Conservation (phyloP, 2,888 invertebrate species). For the Agrochola lychnidis region DNA sequence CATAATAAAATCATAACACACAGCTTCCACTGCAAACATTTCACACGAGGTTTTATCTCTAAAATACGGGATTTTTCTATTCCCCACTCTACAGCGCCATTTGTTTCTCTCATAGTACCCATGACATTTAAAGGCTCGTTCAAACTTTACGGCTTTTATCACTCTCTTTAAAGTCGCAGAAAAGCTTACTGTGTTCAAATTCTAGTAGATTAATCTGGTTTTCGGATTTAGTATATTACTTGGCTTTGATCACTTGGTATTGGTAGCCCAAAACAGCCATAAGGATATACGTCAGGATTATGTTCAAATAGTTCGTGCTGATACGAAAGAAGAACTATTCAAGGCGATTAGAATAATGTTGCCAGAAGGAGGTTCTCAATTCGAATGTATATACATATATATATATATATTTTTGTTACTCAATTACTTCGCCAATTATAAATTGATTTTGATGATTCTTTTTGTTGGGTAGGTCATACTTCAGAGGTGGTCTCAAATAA, state of each 20-base stretch:
- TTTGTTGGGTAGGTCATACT: too few relatives aligned
- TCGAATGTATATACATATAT: too few relatives aligned
- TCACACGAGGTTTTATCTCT: constrained; percentile 49
- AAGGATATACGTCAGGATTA: not conserved
- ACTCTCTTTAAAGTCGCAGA: not conserved
- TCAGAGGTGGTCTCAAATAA: too few relatives aligned
- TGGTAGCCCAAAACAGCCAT: not conserved
- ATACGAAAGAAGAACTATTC: not conserved
- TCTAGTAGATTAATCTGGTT: not conserved
- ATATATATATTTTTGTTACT: too few relatives aligned
- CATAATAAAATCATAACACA: constrained; percentile 43
- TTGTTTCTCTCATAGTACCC: constrained; percentile 53
- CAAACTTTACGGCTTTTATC: constrained; percentile 17
- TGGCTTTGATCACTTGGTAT: not conserved
- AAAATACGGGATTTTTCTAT: constrained; percentile 54
- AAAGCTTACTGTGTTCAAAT: not conserved
- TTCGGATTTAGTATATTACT: not conserved
- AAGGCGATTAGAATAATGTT: not conserved
- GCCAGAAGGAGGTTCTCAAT: not conserved
- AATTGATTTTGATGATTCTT: too few relatives aligned
- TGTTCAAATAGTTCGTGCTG: not conserved
- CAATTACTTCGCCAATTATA: too few relatives aligned
- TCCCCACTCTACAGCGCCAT: constrained; percentile 43
- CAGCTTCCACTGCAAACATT: constrained; percentile 26
- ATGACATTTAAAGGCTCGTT: constrained; percentile 55